phyloP scores from a whole-genome alignment of 2,113 vertebrate species.

The Pangasianodon hypophthalmus region DNA sequence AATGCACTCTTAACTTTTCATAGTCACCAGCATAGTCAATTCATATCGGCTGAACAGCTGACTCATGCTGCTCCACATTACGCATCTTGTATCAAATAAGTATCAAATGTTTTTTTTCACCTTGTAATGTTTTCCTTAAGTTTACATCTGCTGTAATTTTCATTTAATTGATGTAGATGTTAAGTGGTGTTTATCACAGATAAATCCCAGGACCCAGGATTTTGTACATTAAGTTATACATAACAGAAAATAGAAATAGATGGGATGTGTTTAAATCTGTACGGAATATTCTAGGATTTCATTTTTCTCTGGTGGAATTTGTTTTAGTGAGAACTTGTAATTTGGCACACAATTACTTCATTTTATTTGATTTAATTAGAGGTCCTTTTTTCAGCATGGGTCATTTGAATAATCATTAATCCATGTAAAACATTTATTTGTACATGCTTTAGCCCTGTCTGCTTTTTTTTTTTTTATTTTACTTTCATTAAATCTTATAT shows the following conservation, averaged over 20 bases:
- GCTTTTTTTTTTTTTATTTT: background rate
- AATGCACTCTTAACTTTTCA: background rate
- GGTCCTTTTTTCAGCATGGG: background rate
- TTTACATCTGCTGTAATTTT: background rate
- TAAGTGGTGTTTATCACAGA: background rate
- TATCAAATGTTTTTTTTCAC: background rate
- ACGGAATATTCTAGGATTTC: background rate
- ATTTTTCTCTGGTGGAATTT: background rate
- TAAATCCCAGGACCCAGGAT: background rate
- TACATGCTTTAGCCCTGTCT: background rate
- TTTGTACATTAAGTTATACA: background rate
- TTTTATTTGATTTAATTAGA: background rate
- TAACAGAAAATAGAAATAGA: background rate
- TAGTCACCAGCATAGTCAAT: background rate
- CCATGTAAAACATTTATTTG: background rate
- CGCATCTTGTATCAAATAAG: background rate
- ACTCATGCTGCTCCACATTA: background rate
- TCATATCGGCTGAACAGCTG: background rate
- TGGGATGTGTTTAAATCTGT: background rate
- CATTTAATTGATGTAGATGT: background rate
- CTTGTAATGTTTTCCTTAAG: background rate
- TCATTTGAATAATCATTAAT: background rate
- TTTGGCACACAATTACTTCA: background rate
- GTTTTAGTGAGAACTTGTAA: background rate
- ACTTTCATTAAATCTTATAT: background rate